Evolutionary conservation across 2,888 invertebrate genomes (phyloP), one percentile per base, ranked within the genome.

Genomic region (Dicycla oo): DNA sequence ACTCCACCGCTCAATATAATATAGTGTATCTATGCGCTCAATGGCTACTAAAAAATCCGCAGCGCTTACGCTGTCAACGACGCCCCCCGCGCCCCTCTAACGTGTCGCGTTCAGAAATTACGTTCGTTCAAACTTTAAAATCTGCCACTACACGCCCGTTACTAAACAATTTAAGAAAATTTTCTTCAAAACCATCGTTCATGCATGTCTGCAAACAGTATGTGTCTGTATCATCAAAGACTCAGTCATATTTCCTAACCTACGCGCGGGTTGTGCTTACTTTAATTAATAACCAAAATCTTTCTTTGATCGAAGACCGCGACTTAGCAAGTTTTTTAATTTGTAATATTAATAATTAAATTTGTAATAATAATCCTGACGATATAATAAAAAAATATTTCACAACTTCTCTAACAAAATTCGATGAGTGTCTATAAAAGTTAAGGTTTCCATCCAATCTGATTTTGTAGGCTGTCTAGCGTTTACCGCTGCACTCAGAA

Each of bases 391-490:
- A 51, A 57, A 20, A 15, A 20, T 7, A 38, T n/a, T 20, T 30
- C n/a, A 66, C 10, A 75, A 57, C 26, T 67, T 57, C 15, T 15
- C 20, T 30, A 58, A 51, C 38, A 58, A 69, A 69, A 54, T 49
- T 34, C 60, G n/a, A 77, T 49, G 43, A 49, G 30, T 18, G 20
- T 47, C 5, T 7, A 61, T 73, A 53, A 72, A 72, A 58, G 51
- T 53, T 57, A 51, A 47, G 13, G 30, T 70, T 49, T 70, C 13
- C 23, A 56, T 62, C 47, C 40, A 23, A 58, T 71, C 51, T 64
- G 71, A 71, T 67, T 64, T 67, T 61, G 47, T 67, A 64, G 78
- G 56, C 64, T 53, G 45, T 60, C 81, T 81, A 58, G 61, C 62
- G 57, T 49, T 56, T 56, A 49, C 64, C 34, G 23, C 56, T 70